Conservation (phyloP, 1,140 invertebrate species). For the Bombus picipes region DNA sequence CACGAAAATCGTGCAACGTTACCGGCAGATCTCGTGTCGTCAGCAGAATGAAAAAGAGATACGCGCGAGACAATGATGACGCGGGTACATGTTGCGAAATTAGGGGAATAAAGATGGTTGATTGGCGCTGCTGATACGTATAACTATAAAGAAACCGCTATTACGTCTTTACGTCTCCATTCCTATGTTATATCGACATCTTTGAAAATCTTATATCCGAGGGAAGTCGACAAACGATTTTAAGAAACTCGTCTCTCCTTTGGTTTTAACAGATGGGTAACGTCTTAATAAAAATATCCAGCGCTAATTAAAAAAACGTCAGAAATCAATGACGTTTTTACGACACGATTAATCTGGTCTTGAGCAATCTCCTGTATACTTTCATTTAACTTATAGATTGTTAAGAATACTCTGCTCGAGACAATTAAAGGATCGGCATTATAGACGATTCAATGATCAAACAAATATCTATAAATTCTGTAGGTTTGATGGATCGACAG, state of each 20-base stretch:
- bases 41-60: not conserved
- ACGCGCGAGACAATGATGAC: not conserved
- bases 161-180: not conserved
- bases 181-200: not conserved
- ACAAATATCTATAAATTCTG: no score
- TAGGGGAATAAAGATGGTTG: not conserved
- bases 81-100: not conserved
- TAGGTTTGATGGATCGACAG: no score
- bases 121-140: not conserved
- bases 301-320: no score
- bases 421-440: no score
- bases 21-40: not conserved
- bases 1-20: constrained; percentile 42
- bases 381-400: no score
- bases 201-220: not conserved
- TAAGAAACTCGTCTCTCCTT: not conserved
- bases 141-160: not conserved
- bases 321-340: not conserved
- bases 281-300: not conserved
- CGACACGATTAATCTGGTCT: no score
- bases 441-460: no score
- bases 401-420: no score
- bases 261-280: not conserved
- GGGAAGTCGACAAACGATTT: not conserved
- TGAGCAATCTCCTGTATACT: no score